Conservation (phyloP, 2,888 invertebrate species). For the Patella pellucida region DNA sequence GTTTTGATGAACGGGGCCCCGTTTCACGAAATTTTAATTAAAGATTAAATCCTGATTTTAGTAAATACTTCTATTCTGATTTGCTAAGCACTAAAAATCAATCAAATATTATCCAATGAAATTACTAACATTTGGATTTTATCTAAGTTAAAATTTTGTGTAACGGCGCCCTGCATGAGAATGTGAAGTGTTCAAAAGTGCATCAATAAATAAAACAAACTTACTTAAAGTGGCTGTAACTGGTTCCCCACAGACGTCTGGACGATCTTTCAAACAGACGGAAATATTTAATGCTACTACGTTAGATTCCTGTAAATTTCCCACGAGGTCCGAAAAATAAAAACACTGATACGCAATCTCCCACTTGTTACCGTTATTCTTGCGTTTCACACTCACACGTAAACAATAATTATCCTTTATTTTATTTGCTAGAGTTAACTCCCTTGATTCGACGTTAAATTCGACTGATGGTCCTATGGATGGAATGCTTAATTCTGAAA, state of each 20-base stretch:
- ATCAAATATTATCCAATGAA: no score
- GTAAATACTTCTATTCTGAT: no score
- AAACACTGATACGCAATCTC: conserved; percentile 40
- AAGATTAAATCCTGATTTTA: no score
- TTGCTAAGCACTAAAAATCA: no score
- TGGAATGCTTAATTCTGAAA: conserved; percentile 53
- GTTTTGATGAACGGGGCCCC: no score
- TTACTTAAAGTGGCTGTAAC: conserved; percentile 52
- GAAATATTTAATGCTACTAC: conserved; percentile 55
- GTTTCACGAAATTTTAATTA: no score
- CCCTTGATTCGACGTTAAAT: conserved; percentile 34
- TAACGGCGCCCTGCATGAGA: background rate
- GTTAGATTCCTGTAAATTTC: conserved; percentile 41
- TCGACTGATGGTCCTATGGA: conserved; percentile 44
- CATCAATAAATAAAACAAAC: conserved; percentile 25
- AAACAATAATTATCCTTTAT: conserved; percentile 53
- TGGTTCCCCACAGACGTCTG: conserved; percentile 57
- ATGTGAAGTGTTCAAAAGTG: background rate
- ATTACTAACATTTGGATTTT: no score
- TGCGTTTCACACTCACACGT: conserved; percentile 45
- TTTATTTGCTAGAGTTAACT: conserved; percentile 41
- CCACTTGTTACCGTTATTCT: conserved; percentile 45
- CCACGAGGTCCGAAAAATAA: conserved; percentile 26
- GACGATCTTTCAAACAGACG: conserved; percentile 54
- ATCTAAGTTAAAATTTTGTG: no score